Evolutionary conservation across 1,140 invertebrate genomes (phyloP), one percentile per base, ranked within the genome.

Genomic region (Philotrypesis tridentata): DNA sequence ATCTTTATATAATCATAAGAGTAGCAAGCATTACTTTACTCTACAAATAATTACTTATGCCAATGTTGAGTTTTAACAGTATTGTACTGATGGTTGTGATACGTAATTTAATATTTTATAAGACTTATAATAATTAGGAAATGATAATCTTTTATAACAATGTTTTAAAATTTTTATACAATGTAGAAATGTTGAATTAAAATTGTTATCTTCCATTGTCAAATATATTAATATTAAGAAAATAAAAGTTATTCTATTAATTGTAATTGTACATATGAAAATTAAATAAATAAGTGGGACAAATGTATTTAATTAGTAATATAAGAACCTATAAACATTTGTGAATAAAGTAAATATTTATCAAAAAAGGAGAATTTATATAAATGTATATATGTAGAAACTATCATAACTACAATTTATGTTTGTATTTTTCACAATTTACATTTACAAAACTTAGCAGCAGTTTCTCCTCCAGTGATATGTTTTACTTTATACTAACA

Each of bases 261-360:
- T 70, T 55, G 60, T 78, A 72, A 65, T 70, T 55, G 60, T 83
- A 60, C n/a, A 37, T 83, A 73, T n/a, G 33, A 29, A 70, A 8
- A n/a, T 21, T 55, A 8, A 70, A 84, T 84, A 79, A 31, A 82
- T 80, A 73, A 80, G 23, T 70, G n/a, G 76, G 75, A 60, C 7
- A 71, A 29, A 25, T 60, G 65, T 65, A 68, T 76, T 76, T 63
- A 76, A 76, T 82, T 75, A 43, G 12, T 68, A 73, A 83, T 40
- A 37, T 11, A 79, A 83, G 81, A 43, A 9, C 12, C 82, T 83
- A 72, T 74, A 83, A 80, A 72, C 48, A 80, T 63, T 29, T 74
- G 77, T 23, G 63, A 82, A 68, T 76, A 84, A 82, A 67, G 37
- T 84, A 78, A 83, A 60, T 55, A 48, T 77, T 76, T 67, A 79